phyloP scores from a whole-genome alignment of 2,797 vertebrate species.

The Buceros bicornis region DNA sequence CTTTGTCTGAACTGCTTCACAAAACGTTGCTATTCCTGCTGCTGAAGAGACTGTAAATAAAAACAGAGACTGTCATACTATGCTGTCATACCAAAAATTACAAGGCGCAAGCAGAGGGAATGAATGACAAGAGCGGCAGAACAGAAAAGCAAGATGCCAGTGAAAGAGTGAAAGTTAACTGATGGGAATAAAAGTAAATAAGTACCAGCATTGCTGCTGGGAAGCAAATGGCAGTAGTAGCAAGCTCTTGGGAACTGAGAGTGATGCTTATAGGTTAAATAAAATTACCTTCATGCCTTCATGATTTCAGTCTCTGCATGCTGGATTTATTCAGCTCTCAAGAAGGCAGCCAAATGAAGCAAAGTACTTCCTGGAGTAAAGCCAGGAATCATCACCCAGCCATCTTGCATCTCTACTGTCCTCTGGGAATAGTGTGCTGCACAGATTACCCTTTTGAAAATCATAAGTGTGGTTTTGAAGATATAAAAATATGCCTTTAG shows the following conservation, averaged over 20 bases:
- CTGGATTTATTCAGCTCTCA: constrained; percentile 28
- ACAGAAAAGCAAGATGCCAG: neutral
- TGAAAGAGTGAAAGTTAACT: neutral
- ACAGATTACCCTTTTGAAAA: constrained; percentile 28
- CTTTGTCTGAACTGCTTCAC: constrained; percentile 14
- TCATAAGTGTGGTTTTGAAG: neutral
- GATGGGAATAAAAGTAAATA: neutral
- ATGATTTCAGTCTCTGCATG: constrained; percentile 23
- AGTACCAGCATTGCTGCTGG: neutral
- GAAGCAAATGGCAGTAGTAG: neutral
- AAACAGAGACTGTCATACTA: neutral
- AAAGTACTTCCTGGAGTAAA: constrained; percentile 36
- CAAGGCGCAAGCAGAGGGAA: neutral
- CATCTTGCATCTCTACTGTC: constrained; percentile 14
- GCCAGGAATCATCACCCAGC: constrained; percentile 12
- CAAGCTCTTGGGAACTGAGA: constrained; percentile 4
- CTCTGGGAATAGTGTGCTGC: neutral
- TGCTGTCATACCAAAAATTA: neutral
- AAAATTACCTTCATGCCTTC: constrained; percentile 51
- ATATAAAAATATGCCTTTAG: neutral
- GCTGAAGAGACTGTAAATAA: constrained; percentile 28
- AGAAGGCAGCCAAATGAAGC: constrained; percentile 25
- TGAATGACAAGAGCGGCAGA: neutral
- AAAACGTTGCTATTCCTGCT: neutral
- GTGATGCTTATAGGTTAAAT: constrained; percentile 4